phyloP scores from a whole-genome alignment of 2,113 vertebrate genomes.

The Pterocles burchelli region DNA sequence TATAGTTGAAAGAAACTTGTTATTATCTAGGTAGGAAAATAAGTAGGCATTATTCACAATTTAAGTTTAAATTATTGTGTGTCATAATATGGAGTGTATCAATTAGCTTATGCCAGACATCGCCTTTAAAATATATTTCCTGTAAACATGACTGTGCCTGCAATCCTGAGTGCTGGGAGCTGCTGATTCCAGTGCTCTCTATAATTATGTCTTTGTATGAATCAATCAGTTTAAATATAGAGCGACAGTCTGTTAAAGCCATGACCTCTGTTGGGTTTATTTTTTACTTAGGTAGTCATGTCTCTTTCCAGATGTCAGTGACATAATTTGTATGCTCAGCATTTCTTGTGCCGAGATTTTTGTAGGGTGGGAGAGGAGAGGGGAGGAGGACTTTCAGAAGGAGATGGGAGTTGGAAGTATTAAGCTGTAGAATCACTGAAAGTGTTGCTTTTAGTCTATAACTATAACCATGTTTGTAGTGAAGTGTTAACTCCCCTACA shows the following conservation, averaged over 20 bases:
- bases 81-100: not conserved
- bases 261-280: constrained; percentile 58
- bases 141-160: constrained; percentile 25
- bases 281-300: constrained; percentile 60
- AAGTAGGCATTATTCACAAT: not conserved
- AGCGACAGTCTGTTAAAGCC: constrained; percentile 67
- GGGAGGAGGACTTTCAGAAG: constrained; percentile 3
- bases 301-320: constrained; percentile 73
- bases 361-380: not conserved
- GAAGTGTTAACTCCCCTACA: constrained; percentile 54
- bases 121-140: constrained; percentile 18
- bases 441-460: constrained; percentile 56
- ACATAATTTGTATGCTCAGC: constrained; percentile 67
- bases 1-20: constrained; percentile 42
- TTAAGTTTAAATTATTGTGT: constrained; percentile 15
- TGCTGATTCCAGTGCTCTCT: constrained; percentile 44
- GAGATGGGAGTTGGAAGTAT: constrained; percentile 22
- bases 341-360: not conserved
- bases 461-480: constrained; percentile 50
- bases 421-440: constrained; percentile 1
- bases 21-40: constrained; percentile 4
- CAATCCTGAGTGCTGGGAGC: not conserved
- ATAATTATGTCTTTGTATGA: constrained; percentile 63
- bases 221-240: constrained; percentile 70
- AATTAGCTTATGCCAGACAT: not conserved